Evolutionary conservation across 1,140 invertebrate genomes (phyloP).

Genomic region (Neodiprion lecontei): DNA sequence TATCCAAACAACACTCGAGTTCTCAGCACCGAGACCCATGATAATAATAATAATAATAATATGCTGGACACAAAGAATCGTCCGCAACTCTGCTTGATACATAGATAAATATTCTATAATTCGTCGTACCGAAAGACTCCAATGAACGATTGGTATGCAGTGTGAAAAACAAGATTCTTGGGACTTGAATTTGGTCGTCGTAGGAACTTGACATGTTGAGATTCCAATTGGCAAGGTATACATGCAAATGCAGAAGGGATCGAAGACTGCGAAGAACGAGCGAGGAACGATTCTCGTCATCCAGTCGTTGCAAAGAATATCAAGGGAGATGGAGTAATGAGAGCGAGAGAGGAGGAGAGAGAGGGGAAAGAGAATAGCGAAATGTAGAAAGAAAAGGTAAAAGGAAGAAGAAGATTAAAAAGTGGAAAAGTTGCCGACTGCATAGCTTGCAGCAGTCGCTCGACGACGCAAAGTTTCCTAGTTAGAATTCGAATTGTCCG

Average conservation of each 20-base stretch:
- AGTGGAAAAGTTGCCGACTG: not conserved
- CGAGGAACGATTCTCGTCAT: not conserved
- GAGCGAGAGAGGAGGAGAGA: not conserved
- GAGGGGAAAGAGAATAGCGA: not conserved
- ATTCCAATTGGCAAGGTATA: not conserved
- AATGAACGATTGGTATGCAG: too few relatives aligned
- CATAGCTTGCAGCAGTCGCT: not conserved
- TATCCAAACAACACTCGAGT: too few relatives aligned
- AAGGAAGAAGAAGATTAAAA: not conserved
- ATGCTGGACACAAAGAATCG: too few relatives aligned
- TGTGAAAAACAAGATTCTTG: too few relatives aligned
- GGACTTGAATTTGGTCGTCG: too few relatives aligned
- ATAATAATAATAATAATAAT: too few relatives aligned
- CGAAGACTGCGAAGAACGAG: not conserved
- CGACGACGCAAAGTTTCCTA: not conserved
- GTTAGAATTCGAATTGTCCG: constrained; percentile 3
- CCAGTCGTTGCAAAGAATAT: not conserved
- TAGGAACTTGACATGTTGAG: constrained; percentile 16
- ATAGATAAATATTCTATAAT: too few relatives aligned
- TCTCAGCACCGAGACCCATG: too few relatives aligned
- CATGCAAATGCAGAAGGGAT: not conserved
- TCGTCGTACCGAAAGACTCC: too few relatives aligned
- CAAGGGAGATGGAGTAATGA: not conserved
- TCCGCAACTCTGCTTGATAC: too few relatives aligned
- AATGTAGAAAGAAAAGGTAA: constrained; percentile 6